These are phyloP conservation scores for Pollimyrus isidori DNA, from an alignment of 2,113 vertebrate species.

Conservation along the genomic window DNA sequence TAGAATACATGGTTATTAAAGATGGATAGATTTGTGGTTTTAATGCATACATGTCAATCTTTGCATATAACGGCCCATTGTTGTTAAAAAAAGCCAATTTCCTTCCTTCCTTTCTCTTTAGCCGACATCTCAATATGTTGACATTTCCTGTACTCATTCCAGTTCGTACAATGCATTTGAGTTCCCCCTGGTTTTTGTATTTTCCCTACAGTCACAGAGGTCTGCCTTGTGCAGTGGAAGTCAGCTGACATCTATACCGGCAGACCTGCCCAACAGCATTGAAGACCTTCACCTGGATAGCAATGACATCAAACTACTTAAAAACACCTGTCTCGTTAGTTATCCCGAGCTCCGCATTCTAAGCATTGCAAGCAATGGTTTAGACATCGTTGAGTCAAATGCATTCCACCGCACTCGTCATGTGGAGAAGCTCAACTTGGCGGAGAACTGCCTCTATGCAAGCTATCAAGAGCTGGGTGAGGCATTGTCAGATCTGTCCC, in stretches of 20 bases:
- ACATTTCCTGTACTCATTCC: neutral
- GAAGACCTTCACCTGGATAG: slow-evolving; percentile 71
- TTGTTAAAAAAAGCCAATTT: neutral
- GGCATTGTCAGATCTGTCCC: slow-evolving; percentile 59
- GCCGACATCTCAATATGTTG: neutral
- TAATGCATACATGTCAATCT: neutral
- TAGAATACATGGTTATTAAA: neutral
- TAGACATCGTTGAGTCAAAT: slow-evolving; percentile 50
- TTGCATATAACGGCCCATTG: neutral
- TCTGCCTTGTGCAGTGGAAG: slow-evolving; percentile 57
- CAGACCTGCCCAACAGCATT: slow-evolving; percentile 42
- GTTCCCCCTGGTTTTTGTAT: neutral
- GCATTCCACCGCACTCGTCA: slow-evolving; percentile 57
- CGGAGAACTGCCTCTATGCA: slow-evolving; percentile 67
- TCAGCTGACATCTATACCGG: slow-evolving; percentile 59
- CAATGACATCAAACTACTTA: slow-evolving; percentile 70
- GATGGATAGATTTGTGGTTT: neutral
- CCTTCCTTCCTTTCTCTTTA: neutral
- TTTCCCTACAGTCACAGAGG: slow-evolving; percentile 59
- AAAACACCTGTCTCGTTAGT: slow-evolving; percentile 52
- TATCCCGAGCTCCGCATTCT: slow-evolving; percentile 65
- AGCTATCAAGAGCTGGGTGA: slow-evolving; percentile 57
- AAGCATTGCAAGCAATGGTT: slow-evolving; percentile 62
- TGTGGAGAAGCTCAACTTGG: slow-evolving; percentile 64
- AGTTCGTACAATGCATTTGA: neutral